Percentiles rank a stretch among this genome's conserved stretches.
These are phyloP conservation scores for Halocynthia aurantium DNA, from an alignment of 23 tunicate species.

Conservation along the genomic window DNA sequence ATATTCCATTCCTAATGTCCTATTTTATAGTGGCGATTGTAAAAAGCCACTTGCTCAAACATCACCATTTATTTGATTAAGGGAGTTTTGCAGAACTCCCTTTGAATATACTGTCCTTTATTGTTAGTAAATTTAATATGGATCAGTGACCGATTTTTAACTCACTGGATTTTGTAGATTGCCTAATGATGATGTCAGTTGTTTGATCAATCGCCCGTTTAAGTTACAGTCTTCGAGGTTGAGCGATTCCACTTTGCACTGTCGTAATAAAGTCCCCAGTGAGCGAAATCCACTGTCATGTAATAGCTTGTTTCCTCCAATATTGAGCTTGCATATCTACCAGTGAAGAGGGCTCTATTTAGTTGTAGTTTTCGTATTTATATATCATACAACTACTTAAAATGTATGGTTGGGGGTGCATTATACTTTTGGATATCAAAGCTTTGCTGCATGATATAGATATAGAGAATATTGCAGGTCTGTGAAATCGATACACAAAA, in stretches of 20 bases:
- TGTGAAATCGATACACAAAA: no score
- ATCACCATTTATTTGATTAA: no score
- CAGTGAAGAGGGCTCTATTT: neutral
- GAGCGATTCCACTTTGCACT: neutral
- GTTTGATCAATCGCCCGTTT: neutral
- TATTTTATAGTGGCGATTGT: no score
- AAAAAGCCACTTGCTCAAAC: no score
- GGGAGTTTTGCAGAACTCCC: no score
- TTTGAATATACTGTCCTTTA: no score
- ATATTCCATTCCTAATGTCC: no score
- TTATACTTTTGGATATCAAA: no score
- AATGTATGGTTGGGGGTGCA: no score
- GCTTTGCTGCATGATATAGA: no score
- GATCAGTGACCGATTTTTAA: neutral
- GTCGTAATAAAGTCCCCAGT: neutral
- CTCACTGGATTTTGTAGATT: neutral
- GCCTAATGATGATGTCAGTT: neutral
- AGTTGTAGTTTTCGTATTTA: neutral
- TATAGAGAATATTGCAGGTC: no score
- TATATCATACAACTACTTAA: no score
- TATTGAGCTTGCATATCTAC: neutral
- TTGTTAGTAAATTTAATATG: neutral
- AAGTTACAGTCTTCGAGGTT: slow-evolving; percentile 2
- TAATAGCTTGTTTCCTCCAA: neutral
- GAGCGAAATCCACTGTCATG: neutral